phyloP scores from a whole-genome alignment of 2,888 invertebrate genomes.

The Macropis europaea region DNA sequence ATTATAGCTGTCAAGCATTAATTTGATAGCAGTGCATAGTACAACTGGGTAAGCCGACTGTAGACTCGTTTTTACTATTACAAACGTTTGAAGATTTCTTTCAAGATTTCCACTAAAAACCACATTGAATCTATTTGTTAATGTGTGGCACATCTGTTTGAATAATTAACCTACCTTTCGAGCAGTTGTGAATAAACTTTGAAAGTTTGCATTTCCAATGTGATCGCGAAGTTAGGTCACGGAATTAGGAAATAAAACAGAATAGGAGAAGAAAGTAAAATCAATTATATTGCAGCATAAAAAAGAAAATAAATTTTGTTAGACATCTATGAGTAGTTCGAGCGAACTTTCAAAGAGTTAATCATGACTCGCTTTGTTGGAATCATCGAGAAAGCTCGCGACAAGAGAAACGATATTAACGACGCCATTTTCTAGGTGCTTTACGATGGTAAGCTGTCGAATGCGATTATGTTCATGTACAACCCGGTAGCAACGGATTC shows the following conservation, averaged over 20 bases:
- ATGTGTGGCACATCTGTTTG: constrained; percentile 38
- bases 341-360: constrained; percentile 17
- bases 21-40: neutral
- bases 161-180: neutral
- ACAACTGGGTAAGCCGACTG: neutral
- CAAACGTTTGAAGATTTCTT: neutral
- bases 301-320: neutral
- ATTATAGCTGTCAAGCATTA: neutral
- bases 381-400: neutral
- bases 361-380: constrained; percentile 2
- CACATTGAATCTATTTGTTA: constrained; percentile 14
- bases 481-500: constrained; percentile 99
- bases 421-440: constrained; percentile 86
- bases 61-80: neutral
- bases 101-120: neutral
- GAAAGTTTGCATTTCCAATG: neutral
- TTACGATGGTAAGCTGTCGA: constrained; percentile 98
- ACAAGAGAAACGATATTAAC: neutral
- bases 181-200: constrained; percentile 4
- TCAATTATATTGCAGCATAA: neutral
- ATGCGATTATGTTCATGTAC: constrained; percentile 99
- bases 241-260: no score
- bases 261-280: no score
- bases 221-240: neutral
- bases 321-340: neutral